These are phyloP conservation scores for Spodoptera exigua DNA, from an alignment of 2,888 invertebrate genomes.

Conservation along the genomic window DNA sequence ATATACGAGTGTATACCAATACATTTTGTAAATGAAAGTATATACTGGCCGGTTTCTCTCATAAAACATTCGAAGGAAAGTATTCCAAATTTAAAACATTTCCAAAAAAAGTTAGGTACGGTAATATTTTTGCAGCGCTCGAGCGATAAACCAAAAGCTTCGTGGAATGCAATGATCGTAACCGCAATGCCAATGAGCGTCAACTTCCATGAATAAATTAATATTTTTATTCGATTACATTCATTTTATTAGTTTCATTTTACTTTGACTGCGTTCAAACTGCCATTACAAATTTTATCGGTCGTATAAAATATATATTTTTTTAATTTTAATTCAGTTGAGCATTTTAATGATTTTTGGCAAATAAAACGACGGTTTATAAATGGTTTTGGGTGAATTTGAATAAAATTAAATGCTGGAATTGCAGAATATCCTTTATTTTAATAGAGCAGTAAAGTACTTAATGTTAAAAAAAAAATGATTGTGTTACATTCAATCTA, in stretches of 20 bases:
- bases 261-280: conserved; percentile 31
- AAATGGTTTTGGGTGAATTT: conserved; percentile 8
- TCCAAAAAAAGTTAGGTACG: not conserved
- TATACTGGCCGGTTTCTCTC: too few relatives aligned
- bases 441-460: not conserved
- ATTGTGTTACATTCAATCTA: too few relatives aligned
- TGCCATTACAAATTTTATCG: conserved; percentile 41
- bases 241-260: conserved; percentile 44
- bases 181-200: conserved; percentile 15
- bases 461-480: too few relatives aligned
- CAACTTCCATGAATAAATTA: conserved; percentile 46
- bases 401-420: conserved; percentile 3
- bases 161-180: conserved; percentile 14
- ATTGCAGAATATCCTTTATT: too few relatives aligned
- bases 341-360: conserved; percentile 26
- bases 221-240: conserved; percentile 41
- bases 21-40: too few relatives aligned
- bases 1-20: too few relatives aligned
- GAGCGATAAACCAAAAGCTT: conserved; percentile 6
- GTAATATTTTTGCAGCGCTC: conserved; percentile 2
- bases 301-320: conserved; percentile 42
- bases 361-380: conserved; percentile 45
- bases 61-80: not conserved
- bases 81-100: not conserved
- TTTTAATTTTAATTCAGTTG: conserved; percentile 30